These are phyloP conservation scores for Hoplodrina ambigua DNA, from an alignment of 2,888 invertebrate species.

Conservation along the genomic window DNA sequence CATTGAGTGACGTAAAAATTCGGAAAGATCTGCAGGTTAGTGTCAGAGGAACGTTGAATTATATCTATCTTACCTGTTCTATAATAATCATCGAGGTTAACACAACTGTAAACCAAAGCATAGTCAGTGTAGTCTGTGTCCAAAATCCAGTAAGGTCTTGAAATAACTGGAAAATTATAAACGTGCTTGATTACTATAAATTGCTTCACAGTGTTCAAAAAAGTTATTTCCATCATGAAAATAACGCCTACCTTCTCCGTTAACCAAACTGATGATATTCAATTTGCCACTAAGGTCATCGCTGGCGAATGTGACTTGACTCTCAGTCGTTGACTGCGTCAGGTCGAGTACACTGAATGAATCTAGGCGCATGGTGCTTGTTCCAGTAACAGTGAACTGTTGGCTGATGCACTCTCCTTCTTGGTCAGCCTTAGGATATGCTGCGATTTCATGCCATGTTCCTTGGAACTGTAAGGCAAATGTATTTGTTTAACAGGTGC, in stretches of 20 bases:
- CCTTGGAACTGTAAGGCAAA: conserved; percentile 72
- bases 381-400: conserved; percentile 60
- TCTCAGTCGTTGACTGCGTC: conserved; percentile 58
- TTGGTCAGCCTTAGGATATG: conserved; percentile 75
- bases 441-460: conserved; percentile 75
- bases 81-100: conserved; percentile 69
- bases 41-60: background rate
- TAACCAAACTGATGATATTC: conserved; percentile 61
- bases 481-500: background rate
- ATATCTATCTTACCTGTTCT: conserved; percentile 69
- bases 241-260: conserved; percentile 22
- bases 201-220: background rate
- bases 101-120: conserved; percentile 91
- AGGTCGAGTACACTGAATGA: conserved; percentile 71
- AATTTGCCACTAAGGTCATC: conserved; percentile 70
- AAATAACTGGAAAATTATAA: conserved; percentile 63
- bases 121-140: conserved; percentile 91
- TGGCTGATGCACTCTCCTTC: conserved; percentile 78
- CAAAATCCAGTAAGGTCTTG: conserved; percentile 76
- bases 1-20: background rate
- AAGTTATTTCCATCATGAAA: conserved; percentile 50
- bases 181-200: background rate
- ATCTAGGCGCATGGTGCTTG: conserved; percentile 64
- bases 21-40: background rate
- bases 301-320: conserved; percentile 64